Evolutionary conservation across 30 jellyfish, hydroid and myxozoan genomes (phyloP).

Genomic region (Turritopsis rubra): DNA sequence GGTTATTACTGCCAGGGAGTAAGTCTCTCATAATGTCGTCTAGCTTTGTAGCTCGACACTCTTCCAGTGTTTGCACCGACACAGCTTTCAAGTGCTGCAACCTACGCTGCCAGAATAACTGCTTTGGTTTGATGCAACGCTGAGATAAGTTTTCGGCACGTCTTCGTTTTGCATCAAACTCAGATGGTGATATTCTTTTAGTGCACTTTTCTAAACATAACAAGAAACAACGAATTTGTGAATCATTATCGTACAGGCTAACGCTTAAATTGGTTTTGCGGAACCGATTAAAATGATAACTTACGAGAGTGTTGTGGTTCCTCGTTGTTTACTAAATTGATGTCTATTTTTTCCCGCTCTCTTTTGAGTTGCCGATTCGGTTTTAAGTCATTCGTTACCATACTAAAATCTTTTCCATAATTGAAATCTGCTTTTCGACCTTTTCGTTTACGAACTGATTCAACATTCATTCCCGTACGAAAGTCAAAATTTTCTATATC

Average conservation of each 20-base stretch:
- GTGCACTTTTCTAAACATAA: not conserved
- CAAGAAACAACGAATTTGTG: not conserved
- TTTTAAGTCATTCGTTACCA: constrained; percentile 19
- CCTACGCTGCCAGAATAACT: constrained; percentile 85
- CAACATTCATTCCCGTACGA: constrained; percentile 61
- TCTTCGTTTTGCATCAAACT: constrained; percentile 50
- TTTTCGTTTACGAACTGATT: constrained; percentile 42
- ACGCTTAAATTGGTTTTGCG: not conserved
- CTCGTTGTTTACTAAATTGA: not conserved
- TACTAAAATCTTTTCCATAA: constrained; percentile 65
- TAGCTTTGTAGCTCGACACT: constrained; percentile 38
- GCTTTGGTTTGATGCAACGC: constrained; percentile 69
- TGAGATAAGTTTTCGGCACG: constrained; percentile 56
- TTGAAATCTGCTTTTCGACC: constrained; percentile 46
- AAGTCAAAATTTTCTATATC: constrained; percentile 78
- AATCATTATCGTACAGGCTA: not conserved
- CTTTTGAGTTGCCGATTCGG: constrained; percentile 31
- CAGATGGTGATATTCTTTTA: constrained; percentile 47
- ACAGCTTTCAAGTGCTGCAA: constrained; percentile 72
- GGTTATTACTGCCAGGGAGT: constrained; percentile 69
- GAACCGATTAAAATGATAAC: not conserved
- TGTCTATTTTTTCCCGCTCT: constrained; percentile 7
- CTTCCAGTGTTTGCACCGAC: constrained; percentile 37
- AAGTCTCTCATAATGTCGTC: constrained; percentile 48
- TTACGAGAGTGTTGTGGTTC: not conserved